Evolutionary conservation across 1,140 invertebrate species (phyloP), one percentile per base, ranked within the genome.

Genomic region (Maconellicoccus hirsutus): DNA sequence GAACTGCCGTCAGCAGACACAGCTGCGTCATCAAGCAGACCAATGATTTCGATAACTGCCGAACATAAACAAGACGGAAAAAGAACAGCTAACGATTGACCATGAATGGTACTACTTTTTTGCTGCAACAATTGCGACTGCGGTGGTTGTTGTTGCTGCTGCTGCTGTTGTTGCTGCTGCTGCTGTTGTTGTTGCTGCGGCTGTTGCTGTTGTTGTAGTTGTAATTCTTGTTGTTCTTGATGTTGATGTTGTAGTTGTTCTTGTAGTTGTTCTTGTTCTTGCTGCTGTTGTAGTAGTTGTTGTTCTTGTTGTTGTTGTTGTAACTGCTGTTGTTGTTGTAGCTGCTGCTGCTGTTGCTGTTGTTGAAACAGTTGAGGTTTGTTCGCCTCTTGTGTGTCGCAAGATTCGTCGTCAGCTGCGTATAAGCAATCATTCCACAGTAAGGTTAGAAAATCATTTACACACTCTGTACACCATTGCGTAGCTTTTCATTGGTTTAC

Each of bases 1-100:
- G 91, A 89, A 77, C 86, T 90, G 1, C 96, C 96, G 80, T 98
- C 94, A n/a, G 85, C 82, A 8, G 92, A 93, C 8, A 99, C 95
- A 23, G 96, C 93, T 8, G 93, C 89, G 81, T 99, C 98, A 78
- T 99, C 96, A 23, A 99, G 80, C 66, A 98, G 83, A 76, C 92
- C 89, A 23, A 99, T 92, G 70, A 99, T 97, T 77, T 92, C 90
- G 72, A 98, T 87, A 0, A 96, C 94, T 2, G 96, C 92, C 6
- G 94, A 92, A 79, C 96, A 98, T 21, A 99, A 82, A 33, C 91
- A 93, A 0, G 96, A 98, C 1, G 98, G 96, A 80, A 99, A 99
- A 25, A 99, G 82, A 1, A 93, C 92, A 76, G 96, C 92, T 0
- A 95, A 93, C 0, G 91, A 87, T 78, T 94, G 93, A 59, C 93